phyloP scores from a whole-genome alignment of 2,113 vertebrate species.

The Hiodon tergisus region DNA sequence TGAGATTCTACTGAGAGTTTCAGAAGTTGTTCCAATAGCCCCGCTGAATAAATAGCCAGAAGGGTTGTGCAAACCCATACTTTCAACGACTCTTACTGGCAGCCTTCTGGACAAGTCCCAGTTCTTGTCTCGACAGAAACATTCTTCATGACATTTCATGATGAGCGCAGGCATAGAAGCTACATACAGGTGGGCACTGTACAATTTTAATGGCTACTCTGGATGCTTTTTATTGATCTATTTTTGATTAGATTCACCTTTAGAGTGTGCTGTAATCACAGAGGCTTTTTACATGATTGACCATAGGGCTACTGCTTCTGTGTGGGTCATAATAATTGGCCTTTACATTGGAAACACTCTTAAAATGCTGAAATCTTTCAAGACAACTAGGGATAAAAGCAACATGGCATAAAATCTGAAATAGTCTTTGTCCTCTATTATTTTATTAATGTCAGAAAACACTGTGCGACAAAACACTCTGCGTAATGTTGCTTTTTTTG shows the following conservation, averaged over 20 bases:
- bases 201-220: too few species aligned
- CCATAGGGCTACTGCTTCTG: too few species aligned
- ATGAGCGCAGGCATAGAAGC: neutral
- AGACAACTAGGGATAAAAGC: neutral
- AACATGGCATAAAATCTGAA: neutral
- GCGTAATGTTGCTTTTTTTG: neutral
- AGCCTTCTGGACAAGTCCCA: conserved; percentile 33
- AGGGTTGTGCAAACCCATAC: conserved; percentile 22
- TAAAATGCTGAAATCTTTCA: neutral
- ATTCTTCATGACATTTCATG: conserved; percentile 39
- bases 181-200: too few species aligned
- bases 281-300: neutral
- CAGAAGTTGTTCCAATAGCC: conserved; percentile 11
- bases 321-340: too few species aligned
- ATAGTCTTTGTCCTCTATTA: neutral
- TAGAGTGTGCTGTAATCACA: neutral
- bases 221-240: neutral
- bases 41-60: conserved; percentile 32
- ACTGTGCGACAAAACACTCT: neutral
- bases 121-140: conserved; percentile 39
- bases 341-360: neutral
- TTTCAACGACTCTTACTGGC: conserved; percentile 48
- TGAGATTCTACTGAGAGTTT: neutral
- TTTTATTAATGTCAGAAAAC: neutral
- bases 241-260: neutral